Evolutionary conservation across 2,797 vertebrate genomes (phyloP).

Genomic region (Limnodromus scolopaceus): DNA sequence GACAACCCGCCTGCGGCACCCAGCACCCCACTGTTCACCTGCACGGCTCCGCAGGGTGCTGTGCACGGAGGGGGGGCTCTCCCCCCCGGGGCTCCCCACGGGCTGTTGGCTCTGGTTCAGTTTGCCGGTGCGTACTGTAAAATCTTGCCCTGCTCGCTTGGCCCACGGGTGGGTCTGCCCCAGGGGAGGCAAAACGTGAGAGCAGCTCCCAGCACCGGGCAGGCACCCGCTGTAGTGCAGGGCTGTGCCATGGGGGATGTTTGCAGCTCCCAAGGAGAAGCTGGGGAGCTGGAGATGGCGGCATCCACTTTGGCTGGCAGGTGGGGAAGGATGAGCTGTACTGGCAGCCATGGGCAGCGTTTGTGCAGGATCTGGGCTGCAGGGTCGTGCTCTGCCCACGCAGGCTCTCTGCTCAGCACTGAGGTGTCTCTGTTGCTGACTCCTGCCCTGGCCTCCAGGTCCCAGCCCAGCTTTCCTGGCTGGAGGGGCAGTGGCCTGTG

Average conservation of each 20-base stretch:
- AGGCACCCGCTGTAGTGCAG: neutral
- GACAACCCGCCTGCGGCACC: neutral
- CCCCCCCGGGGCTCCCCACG: accelerated
- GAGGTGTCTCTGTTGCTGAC: neutral
- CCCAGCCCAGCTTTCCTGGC: neutral
- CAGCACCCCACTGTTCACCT: neutral
- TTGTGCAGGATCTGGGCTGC: neutral
- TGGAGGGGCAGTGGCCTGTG: accelerated
- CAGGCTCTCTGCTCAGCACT: neutral
- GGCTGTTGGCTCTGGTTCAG: accelerated
- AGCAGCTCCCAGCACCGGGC: neutral
- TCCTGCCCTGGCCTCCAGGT: neutral
- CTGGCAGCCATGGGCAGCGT: neutral
- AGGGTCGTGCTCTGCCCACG: neutral
- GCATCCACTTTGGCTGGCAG: neutral
- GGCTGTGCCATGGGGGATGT: accelerated
- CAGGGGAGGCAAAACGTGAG: neutral
- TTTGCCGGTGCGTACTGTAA: accelerated
- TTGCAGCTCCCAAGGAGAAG: neutral
- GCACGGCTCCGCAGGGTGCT: neutral
- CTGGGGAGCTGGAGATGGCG: neutral
- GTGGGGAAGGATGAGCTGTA: accelerated
- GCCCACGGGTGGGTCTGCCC: neutral
- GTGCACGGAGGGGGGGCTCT: neutral
- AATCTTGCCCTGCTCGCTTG: neutral